These are phyloP conservation scores for Amorpha juglandis DNA, from an alignment of 2,888 invertebrate genomes.

Conservation along the genomic window DNA sequence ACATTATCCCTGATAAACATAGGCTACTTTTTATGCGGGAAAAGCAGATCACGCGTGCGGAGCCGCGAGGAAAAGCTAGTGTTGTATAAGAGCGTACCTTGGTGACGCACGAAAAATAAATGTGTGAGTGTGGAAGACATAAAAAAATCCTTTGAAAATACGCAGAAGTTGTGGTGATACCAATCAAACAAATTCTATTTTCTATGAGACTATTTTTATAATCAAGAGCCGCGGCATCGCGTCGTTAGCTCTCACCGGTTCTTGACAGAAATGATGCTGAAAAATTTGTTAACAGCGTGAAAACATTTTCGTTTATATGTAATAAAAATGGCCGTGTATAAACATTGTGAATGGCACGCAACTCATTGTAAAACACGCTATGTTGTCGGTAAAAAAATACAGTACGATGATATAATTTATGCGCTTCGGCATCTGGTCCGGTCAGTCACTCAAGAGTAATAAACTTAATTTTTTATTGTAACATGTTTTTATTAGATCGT, in stretches of 20 bases:
- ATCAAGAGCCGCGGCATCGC: neutral
- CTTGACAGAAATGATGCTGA: neutral
- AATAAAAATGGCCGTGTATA: neutral
- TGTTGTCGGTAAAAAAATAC: neutral
- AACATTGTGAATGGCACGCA: neutral
- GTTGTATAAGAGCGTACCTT: no score
- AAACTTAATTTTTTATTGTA: no score
- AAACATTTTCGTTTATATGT: neutral
- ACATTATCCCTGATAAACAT: no score
- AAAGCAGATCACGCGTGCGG: no score
- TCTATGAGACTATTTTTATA: conserved; percentile 3
- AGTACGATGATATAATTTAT: neutral
- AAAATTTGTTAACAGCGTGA: conserved; percentile 5
- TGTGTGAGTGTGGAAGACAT: neutral
- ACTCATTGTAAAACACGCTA: neutral
- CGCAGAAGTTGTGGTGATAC: neutral
- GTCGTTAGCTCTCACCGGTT: conserved; percentile 8
- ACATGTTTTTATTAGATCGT: no score
- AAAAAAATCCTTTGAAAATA: neutral
- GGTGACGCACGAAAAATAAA: no score
- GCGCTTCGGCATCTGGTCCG: no score
- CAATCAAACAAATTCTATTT: conserved; percentile 11
- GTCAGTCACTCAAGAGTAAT: no score
- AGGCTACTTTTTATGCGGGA: no score
- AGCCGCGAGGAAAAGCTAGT: no score